Evolutionary conservation across 2,797 vertebrate species (phyloP).

Genomic region (Steatocranus sp.): DNA sequence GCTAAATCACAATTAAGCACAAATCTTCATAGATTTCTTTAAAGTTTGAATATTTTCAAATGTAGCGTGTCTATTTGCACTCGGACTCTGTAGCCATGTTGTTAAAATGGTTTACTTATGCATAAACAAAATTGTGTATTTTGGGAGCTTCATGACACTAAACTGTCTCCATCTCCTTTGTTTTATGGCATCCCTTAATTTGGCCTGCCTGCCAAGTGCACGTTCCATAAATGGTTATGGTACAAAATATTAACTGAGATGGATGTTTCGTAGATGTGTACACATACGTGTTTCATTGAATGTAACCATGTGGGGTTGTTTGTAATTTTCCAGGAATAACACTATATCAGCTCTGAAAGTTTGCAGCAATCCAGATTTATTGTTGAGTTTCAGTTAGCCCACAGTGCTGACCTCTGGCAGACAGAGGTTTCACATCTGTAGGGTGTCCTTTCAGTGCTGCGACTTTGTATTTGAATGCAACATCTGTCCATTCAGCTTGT

Average conservation of each 20-base stretch:
- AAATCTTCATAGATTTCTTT: conserved; percentile 37
- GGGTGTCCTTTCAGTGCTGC: not conserved
- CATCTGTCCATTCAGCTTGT: conserved; percentile 1
- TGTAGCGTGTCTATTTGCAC: conserved; percentile 38
- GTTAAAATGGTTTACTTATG: conserved; percentile 32
- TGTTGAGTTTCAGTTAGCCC: not conserved
- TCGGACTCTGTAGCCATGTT: conserved; percentile 28
- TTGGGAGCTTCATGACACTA: conserved; percentile 26
- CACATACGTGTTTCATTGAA: conserved; percentile 21
- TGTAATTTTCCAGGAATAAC: conserved; percentile 27
- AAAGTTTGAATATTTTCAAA: conserved; percentile 25
- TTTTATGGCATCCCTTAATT: not conserved
- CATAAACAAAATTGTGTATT: conserved; percentile 9
- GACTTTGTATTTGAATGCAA: conserved; percentile 16
- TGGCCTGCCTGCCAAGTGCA: not conserved
- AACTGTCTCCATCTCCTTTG: conserved; percentile 6
- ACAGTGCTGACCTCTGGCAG: not conserved
- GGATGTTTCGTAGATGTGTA: conserved; percentile 12
- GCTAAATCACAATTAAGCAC: conserved; percentile 60
- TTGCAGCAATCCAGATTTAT: not conserved
- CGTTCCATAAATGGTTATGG: conserved; percentile 5
- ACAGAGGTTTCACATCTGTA: not conserved
- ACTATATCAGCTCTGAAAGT: conserved; percentile 2
- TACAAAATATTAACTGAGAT: conserved; percentile 8
- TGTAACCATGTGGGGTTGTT: conserved; percentile 39